Evolutionary conservation across 2,888 invertebrate genomes (phyloP).

Genomic region (Aradus depressus): DNA sequence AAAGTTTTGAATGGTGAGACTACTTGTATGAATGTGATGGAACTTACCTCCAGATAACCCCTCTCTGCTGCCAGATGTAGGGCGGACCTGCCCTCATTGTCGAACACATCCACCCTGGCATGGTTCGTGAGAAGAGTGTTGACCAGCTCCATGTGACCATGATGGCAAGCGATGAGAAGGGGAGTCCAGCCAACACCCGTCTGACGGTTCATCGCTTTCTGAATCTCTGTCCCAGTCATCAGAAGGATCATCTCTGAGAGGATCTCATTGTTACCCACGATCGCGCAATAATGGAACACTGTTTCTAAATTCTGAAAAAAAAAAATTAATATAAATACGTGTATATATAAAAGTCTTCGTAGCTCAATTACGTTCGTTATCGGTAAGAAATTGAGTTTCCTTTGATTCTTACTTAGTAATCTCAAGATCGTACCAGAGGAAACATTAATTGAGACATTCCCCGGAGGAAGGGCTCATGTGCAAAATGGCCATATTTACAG

Average conservation of each 20-base stretch:
- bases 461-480: too few relatives aligned
- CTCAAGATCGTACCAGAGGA: too few relatives aligned
- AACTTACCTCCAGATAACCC: conserved; percentile 55
- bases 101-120: conserved; percentile 97
- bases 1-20: too few relatives aligned
- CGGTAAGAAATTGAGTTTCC: too few relatives aligned
- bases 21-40: too few relatives aligned
- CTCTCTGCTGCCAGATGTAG: conserved; percentile 90
- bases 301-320: conserved; percentile 67
- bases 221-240: conserved; percentile 80
- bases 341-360: too few relatives aligned
- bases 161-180: conserved; percentile 85
- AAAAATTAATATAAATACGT: neutral
- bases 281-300: conserved; percentile 88
- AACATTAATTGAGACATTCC: too few relatives aligned
- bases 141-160: conserved; percentile 90
- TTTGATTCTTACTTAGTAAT: too few relatives aligned
- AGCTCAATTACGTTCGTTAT: too few relatives aligned
- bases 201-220: conserved; percentile 87
- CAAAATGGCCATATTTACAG: too few relatives aligned
- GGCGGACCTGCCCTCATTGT: conserved; percentile 88
- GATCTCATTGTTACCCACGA: conserved; percentile 91
- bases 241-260: conserved; percentile 86
- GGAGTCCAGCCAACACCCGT: conserved; percentile 95
- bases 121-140: conserved; percentile 82